Base-by-base conservation (phyloP, 2,797 vertebrate genomes). In the Luscinia luscinia region DNA sequence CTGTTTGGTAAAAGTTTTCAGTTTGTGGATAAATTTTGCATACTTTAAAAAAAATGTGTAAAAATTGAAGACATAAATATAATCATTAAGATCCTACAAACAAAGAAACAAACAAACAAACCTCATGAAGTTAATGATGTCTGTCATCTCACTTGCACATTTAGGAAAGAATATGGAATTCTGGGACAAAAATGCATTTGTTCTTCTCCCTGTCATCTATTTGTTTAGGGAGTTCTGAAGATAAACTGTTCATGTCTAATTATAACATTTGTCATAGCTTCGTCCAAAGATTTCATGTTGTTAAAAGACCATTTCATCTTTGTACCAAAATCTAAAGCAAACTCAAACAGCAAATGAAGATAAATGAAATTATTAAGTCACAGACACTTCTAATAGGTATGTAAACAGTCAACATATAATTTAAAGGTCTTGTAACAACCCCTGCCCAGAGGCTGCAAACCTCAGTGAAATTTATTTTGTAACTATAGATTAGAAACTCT, bases 331-430 rank as follows among this genome's bases (percentile, higher is more conserved):
- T 86, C 59, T 76, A 77, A 93, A 80, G 52, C 32, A 92, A 90
- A 95, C 41, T 12, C 40, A 79, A 95, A 79, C 23, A 92, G 24
- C 23, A 96, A 75, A 97, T 94, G 76, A 94, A 95, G 93, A 95
- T 59, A 95, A 97, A 96, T 95, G 26, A 93, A 90, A 68, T 59
- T 41, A 87, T 96, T 94, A 94, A 92, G 45, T 63, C 78, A 82
- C 63, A 94, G 74, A 90, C 41, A 46, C 15, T 81, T 89, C 59
- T 40, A 86, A 70, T 23, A 84, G 43, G 28, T 68, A 67, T 43
- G 58, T 93, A 91, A 94, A 84, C 32, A 95, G 45, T 59, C 61
- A 90, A 85, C 41, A 84, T 12, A 40, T 32, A 89, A 88, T 83
- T 77, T 79, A 55, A 70, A 81, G 52, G 17, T 89, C 70, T 91